phyloP scores from a whole-genome alignment of 2,888 invertebrate genomes.

The Leucophora obtusa region DNA sequence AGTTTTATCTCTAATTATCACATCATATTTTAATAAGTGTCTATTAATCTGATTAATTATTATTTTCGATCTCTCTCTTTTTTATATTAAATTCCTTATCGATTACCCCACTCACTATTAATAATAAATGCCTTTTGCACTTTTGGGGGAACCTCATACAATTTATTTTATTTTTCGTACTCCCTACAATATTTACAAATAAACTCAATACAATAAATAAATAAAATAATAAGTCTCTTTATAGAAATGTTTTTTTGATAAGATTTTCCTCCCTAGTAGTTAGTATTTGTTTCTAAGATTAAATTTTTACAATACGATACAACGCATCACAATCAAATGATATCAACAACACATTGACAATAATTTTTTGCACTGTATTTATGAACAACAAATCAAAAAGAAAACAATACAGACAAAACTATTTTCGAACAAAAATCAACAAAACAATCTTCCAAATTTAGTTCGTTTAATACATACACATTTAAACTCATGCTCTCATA shows the following conservation, averaged over 20 bases:
- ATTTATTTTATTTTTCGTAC: background rate
- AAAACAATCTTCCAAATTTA: background rate
- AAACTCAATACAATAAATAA: background rate
- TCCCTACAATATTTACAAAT: background rate
- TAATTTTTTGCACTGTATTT: slow-evolving; percentile 11
- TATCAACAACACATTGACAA: slow-evolving; percentile 1
- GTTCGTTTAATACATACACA: background rate
- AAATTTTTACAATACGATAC: slow-evolving; percentile 23
- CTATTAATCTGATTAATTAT: no score
- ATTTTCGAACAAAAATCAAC: background rate
- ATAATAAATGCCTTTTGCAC: background rate
- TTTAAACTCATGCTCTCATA: background rate
- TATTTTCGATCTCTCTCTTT: background rate
- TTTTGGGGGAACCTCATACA: background rate
- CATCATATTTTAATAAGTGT: no score
- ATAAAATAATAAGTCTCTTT: background rate
- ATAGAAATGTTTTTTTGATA: background rate
- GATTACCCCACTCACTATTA: background rate
- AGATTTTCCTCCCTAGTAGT: background rate
- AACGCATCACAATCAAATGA: slow-evolving; percentile 9
- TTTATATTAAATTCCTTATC: background rate
- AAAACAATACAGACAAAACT: slow-evolving; percentile 17
- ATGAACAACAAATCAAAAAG: slow-evolving; percentile 5
- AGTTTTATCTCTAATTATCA: no score
- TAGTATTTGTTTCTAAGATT: slow-evolving; percentile 3